Percentiles rank a stretch among this genome's conserved stretches.
Evolutionary conservation across 1,140 invertebrate genomes (phyloP).

Genomic region (Drosophila watanabei): DNA sequence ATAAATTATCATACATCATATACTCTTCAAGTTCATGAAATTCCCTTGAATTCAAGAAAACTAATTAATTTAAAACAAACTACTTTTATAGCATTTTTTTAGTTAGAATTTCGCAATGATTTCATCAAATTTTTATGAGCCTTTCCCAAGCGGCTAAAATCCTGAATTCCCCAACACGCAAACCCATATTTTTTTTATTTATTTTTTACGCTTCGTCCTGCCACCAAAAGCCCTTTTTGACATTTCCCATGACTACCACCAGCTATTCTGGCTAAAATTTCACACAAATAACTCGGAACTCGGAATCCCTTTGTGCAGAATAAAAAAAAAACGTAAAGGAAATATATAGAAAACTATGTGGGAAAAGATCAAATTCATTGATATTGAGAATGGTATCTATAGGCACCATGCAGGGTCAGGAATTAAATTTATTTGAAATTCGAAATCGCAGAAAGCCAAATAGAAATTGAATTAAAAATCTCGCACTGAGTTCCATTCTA

Average conservation of each 20-base stretch:
- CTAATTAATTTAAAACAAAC: neutral
- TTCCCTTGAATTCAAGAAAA: neutral
- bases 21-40: neutral
- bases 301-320: constrained; percentile 22
- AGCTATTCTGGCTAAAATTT: constrained; percentile 33
- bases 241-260: neutral
- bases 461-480: neutral
- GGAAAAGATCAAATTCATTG: constrained; percentile 19
- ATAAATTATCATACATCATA: neutral
- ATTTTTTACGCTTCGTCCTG: constrained; percentile 1
- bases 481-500: neutral
- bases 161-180: constrained; percentile 8
- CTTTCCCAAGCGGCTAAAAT: constrained; percentile 1
- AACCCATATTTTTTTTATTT: constrained; percentile 7
- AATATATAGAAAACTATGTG: constrained; percentile 51
- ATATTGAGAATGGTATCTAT: constrained; percentile 47
- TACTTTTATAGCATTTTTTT: neutral
- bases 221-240: neutral
- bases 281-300: constrained; percentile 50
- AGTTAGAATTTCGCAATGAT: constrained; percentile 5
- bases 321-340: constrained; percentile 42
- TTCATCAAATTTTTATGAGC: constrained; percentile 7
- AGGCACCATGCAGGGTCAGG: neutral
- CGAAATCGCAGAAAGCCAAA: constrained; percentile 5
- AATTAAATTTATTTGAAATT: constrained; percentile 14